phyloP scores from a whole-genome alignment of 2,797 vertebrate species.

The Erithacus rubecula region DNA sequence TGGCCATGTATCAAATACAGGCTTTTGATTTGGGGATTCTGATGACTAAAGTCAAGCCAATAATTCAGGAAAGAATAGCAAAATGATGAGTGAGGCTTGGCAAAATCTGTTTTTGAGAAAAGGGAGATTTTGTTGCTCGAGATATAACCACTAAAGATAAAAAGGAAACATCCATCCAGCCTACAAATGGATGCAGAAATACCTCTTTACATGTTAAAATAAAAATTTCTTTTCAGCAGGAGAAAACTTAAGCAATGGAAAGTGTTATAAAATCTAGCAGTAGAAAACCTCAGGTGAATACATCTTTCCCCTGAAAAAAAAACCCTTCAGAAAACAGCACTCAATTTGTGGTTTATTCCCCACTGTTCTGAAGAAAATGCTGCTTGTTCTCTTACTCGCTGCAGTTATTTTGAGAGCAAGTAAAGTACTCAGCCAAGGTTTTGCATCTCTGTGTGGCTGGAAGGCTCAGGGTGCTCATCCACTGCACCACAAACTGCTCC shows the following conservation, averaged over 20 bases:
- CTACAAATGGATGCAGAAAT: background rate
- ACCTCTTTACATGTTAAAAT: background rate
- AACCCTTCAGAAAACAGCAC: background rate
- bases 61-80: background rate
- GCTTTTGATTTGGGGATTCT: background rate
- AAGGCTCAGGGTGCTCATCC: background rate
- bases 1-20: background rate
- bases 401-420: background rate
- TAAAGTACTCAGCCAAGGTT: background rate
- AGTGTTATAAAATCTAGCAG: background rate
- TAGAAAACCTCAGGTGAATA: background rate
- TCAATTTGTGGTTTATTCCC: background rate
- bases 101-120: background rate
- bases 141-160: background rate
- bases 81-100: background rate
- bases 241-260: background rate
- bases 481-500: background rate
- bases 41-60: background rate
- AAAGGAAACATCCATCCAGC: background rate
- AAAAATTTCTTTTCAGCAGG: background rate
- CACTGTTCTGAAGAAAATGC: background rate
- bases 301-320: background rate
- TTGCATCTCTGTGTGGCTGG: fast-evolving
- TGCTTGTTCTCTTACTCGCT: background rate
- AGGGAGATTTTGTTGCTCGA: background rate